Base-by-base conservation (phyloP, 2,797 vertebrate genomes). In the Cryptoprocta ferox region DNA sequence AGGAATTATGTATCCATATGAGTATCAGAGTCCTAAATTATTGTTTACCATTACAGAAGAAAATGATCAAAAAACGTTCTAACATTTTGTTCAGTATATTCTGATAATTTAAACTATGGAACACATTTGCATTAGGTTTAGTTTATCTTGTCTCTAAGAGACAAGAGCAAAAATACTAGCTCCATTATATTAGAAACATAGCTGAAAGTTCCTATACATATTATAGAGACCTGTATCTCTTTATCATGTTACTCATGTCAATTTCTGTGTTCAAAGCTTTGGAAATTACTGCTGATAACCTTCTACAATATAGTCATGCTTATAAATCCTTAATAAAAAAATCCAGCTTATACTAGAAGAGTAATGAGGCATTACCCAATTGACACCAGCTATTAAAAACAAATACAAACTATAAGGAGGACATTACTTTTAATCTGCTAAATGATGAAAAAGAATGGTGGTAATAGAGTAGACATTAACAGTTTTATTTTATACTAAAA, bases 291-390 rank as follows among this genome's bases (percentile, higher is more conserved):
- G 37, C 12, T 85, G 42, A 63, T 76, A 89, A 81, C 11, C 61
- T 81, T 14, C 8, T 89, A 63, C 3, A 79, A 9, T 37, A 42
- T 61, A 73, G 50, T 28, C 8, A 70, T 45, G 39, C 39, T 94
- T 83, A 90, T 32, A 92, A 89, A 90, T 7, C 30, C 50, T 78
- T 85, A 35, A 50, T 85, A 92, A 95, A 84, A 82, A 76, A 76
- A 63, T 32, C 21, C 10, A 86, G 48, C 35, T 90, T 66, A 59
- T 7, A 66, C 32, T n/a, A 81, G 66, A 37, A 85, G 45, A 86
- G 1, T 71, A 56, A 66, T 50, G 83, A 79, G 48, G 45, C 10
- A 53, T 92, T 53, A 48, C 7, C 4, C 48, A 86, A 35, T 24
- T 95, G 39, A 56, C 32, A 92, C 4, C 11, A 86, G 6, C 28